Percentiles rank a stretch among this genome's conserved stretches.
phyloP scores from a whole-genome alignment of 2,113 vertebrate species.

The Hippocampus barbouri region DNA sequence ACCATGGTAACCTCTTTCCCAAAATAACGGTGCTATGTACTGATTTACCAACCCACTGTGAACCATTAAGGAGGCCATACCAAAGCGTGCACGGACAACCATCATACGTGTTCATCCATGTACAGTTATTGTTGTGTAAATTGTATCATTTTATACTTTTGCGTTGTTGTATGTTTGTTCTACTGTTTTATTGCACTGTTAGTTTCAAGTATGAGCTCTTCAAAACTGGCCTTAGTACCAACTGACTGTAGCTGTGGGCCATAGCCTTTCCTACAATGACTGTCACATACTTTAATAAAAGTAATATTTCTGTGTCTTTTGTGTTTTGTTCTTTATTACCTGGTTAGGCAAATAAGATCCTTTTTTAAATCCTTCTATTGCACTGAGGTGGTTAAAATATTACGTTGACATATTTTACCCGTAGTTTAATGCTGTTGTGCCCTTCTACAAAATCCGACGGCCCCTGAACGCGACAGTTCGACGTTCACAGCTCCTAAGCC shows the following conservation, averaged over 20 bases:
- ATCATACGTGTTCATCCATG: slow-evolving; percentile 46
- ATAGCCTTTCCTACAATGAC: slow-evolving; percentile 11
- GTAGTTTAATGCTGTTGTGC: too few species aligned
- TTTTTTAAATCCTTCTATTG: too few species aligned
- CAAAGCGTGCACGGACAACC: slow-evolving; percentile 33
- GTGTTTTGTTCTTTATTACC: neutral
- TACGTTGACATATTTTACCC: too few species aligned
- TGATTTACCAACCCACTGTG: neutral
- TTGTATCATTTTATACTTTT: slow-evolving; percentile 70
- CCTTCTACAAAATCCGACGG: slow-evolving; percentile 4
- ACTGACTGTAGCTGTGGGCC: slow-evolving; percentile 7
- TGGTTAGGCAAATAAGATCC: neutral
- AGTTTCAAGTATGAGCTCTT: slow-evolving; percentile 60
- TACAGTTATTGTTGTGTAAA: slow-evolving; percentile 43
- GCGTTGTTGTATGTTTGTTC: slow-evolving; percentile 75
- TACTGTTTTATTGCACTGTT: slow-evolving; percentile 76
- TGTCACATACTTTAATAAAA: slow-evolving; percentile 36
- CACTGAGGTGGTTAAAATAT: too few species aligned
- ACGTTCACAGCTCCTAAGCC: slow-evolving; percentile 31
- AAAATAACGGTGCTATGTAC: slow-evolving; percentile 15
- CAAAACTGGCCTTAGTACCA: slow-evolving; percentile 8
- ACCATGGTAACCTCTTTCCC: neutral
- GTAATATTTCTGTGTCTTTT: neutral
- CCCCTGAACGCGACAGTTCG: slow-evolving; percentile 36
- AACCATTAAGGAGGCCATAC: slow-evolving; percentile 33